phyloP scores from a whole-genome alignment of 2,113 vertebrate genomes.

The Pampusana beccarii region DNA sequence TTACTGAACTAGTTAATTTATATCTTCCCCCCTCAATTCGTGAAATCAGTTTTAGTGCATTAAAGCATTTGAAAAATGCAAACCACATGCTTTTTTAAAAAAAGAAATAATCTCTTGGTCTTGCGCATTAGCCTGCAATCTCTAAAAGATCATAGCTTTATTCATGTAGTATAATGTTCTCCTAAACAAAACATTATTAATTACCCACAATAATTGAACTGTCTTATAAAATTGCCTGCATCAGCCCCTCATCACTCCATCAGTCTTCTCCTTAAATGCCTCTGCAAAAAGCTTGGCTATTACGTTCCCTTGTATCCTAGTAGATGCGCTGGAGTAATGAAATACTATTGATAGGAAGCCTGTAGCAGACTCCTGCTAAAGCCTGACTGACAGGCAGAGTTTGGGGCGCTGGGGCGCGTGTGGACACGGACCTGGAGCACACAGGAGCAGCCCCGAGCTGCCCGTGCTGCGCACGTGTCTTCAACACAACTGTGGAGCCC shows the following conservation, averaged over 20 bases:
- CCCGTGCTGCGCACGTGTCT: neutral
- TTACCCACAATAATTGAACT: slow-evolving; percentile 26
- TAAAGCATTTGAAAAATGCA: neutral
- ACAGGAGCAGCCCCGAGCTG: neutral
- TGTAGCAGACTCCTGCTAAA: slow-evolving; percentile 17
- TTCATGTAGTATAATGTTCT: neutral
- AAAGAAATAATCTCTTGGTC: neutral
- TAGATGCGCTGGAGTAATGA: neutral
- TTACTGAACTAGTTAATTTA: neutral
- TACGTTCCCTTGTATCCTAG: neutral
- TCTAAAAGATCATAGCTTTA: neutral
- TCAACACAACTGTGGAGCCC: neutral
- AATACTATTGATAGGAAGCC: slow-evolving; percentile 9
- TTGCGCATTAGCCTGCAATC: neutral
- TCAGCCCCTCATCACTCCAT: neutral
- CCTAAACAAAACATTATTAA: slow-evolving; percentile 49
- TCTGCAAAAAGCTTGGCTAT: slow-evolving; percentile 1
- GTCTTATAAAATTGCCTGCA: neutral
- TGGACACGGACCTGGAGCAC: neutral
- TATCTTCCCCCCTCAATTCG: neutral
- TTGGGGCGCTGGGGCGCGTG: neutral
- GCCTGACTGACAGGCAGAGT: neutral
- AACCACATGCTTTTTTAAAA: neutral
- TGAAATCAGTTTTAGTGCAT: neutral
- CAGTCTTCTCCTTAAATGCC: neutral